Conservation (phyloP, 1,140 invertebrate genomes). For the Anastrepha obliqua region DNA sequence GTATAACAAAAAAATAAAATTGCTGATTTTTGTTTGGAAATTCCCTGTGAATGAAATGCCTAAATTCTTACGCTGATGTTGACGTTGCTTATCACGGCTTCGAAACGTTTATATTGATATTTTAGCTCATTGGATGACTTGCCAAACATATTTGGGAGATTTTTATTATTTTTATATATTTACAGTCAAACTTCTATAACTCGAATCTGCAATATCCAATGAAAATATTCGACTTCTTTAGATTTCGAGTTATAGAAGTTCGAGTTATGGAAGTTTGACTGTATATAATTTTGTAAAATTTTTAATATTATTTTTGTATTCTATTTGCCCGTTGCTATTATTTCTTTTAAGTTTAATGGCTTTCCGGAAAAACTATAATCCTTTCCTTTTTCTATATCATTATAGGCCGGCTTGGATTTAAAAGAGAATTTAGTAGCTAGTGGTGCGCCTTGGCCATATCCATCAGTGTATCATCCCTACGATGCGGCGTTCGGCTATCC, state of each 20-base stretch:
- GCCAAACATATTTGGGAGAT: no score
- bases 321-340: neutral
- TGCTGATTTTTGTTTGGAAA: neutral
- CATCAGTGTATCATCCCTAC: slow-evolving; percentile 91
- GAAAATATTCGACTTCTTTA: no score
- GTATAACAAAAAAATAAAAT: neutral
- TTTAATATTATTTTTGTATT: neutral
- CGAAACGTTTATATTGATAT: neutral
- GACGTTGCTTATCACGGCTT: neutral
- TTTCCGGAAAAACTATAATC: neutral
- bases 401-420: slow-evolving; percentile 82
- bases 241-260: no score
- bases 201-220: no score
- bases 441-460: slow-evolving; percentile 88
- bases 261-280: no score
- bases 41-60: slow-evolving; percentile 7
- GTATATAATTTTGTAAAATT: neutral
- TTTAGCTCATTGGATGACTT: no score
- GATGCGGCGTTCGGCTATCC: slow-evolving; percentile 92
- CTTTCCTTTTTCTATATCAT: slow-evolving; percentile 50
- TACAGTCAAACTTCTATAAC: no score
- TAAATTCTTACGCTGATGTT: neutral
- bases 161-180: no score
- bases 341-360: neutral
- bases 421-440: slow-evolving; percentile 91